Conservation (phyloP, 2,797 vertebrate genomes). For the Garrulus glandarius region DNA sequence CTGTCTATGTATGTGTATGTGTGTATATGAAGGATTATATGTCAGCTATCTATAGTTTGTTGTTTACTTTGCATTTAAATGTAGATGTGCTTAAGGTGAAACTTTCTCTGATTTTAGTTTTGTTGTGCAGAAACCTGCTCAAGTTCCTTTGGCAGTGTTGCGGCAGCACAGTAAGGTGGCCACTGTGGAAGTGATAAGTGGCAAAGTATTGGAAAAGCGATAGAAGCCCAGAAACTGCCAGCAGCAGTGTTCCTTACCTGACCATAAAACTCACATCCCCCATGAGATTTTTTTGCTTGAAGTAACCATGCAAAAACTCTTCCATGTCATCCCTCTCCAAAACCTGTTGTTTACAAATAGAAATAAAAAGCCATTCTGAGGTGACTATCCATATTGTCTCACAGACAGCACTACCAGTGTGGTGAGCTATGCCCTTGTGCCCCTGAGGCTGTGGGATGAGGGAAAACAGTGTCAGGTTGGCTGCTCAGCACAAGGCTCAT, state of each 20-base stretch:
- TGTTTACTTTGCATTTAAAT: neutral
- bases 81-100: neutral
- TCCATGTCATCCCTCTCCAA: neutral
- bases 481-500: neutral
- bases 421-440: neutral
- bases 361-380: neutral
- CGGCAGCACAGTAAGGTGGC: neutral
- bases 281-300: neutral
- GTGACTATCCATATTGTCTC: neutral
- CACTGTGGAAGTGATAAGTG: neutral
- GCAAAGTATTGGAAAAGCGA: neutral
- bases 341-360: neutral
- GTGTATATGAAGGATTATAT: neutral
- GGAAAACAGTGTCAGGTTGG: neutral
- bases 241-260: neutral
- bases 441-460: neutral
- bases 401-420: neutral
- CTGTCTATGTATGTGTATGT: fast-evolving
- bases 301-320: neutral
- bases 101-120: neutral
- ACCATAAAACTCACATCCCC: neutral
- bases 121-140: neutral
- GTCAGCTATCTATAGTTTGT: neutral
- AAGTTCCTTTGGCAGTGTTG: neutral
- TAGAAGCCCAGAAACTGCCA: neutral